Conservation (phyloP, 2,888 invertebrate species). For the Dicyrtoma fusca region DNA sequence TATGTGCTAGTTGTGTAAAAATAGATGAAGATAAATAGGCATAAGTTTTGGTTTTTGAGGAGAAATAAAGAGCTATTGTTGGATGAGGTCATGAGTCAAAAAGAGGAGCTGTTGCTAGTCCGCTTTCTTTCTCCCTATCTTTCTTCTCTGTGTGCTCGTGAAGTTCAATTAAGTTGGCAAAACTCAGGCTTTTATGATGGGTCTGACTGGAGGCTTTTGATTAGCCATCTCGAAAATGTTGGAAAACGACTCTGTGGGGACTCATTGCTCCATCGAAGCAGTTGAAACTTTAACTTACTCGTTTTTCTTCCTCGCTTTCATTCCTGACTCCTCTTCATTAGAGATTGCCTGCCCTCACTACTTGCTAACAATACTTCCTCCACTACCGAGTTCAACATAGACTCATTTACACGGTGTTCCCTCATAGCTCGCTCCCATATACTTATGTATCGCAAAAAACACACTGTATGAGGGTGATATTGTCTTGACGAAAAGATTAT, state of each 20-base stretch:
- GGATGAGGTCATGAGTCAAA: slow-evolving; percentile 17
- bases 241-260: slow-evolving; percentile 51
- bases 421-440: too few species aligned
- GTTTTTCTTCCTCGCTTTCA: background rate
- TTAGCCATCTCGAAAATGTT: slow-evolving; percentile 54
- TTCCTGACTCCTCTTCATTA: background rate
- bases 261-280: slow-evolving; percentile 45
- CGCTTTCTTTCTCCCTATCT: background rate
- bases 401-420: too few species aligned
- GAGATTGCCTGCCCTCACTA: too few species aligned
- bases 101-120: background rate
- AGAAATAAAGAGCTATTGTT: background rate
- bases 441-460: too few species aligned
- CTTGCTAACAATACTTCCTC: background rate
- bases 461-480: too few species aligned
- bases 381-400: too few species aligned
- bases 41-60: too few species aligned
- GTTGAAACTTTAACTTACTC: slow-evolving; percentile 30
- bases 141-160: slow-evolving; percentile 31
- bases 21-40: too few species aligned
- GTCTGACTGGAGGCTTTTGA: slow-evolving; percentile 45
- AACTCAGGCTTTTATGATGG: slow-evolving; percentile 36
- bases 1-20: too few species aligned
- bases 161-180: slow-evolving; percentile 41
- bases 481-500: too few species aligned